A percentile compares a stretch with the other conserved stretches of the same genome.
Conservation (phyloP, 2,888 invertebrate species). For the Stenoptilia bipunctidactyla region DNA sequence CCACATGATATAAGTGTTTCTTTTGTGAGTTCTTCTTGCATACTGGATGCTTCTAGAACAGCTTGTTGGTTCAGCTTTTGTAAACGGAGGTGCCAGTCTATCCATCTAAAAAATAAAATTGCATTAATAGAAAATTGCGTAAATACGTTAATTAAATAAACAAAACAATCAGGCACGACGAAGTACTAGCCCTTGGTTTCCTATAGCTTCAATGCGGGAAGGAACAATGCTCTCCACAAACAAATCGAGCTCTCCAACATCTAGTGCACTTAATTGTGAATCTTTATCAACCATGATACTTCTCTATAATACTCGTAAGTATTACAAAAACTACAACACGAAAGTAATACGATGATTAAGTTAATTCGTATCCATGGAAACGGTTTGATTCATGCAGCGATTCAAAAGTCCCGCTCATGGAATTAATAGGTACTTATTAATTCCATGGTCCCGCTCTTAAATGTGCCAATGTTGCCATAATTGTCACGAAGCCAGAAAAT, state of each 20-base stretch:
- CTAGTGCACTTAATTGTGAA: conserved; percentile 63
- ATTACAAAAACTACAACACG: too few species aligned
- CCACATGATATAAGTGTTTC: conserved; percentile 82
- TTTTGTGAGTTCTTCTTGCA: conserved; percentile 88
- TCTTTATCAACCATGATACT: conserved; percentile 61
- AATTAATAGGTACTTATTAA: too few species aligned
- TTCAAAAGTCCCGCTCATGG: too few species aligned
- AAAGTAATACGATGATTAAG: background rate
- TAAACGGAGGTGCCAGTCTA: conserved; percentile 84
- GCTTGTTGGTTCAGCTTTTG: conserved; percentile 92
- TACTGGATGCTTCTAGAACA: conserved; percentile 80
- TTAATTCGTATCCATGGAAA: background rate
- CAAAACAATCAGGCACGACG: too few species aligned
- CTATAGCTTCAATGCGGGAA: conserved; percentile 76
- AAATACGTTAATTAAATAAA: background rate
- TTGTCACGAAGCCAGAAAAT: too few species aligned
- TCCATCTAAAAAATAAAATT: conserved; percentile 75
- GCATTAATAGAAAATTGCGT: too few species aligned
- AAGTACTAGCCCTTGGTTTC: conserved; percentile 59
- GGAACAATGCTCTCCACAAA: conserved; percentile 80
- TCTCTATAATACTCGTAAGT: too few species aligned
- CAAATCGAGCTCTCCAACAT: conserved; percentile 79
- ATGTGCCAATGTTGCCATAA: too few species aligned
- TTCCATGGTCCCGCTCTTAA: too few species aligned
- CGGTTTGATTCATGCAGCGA: too few species aligned